Conservation (phyloP, 2,113 vertebrate genomes). For the Nycticebus coucang region DNA sequence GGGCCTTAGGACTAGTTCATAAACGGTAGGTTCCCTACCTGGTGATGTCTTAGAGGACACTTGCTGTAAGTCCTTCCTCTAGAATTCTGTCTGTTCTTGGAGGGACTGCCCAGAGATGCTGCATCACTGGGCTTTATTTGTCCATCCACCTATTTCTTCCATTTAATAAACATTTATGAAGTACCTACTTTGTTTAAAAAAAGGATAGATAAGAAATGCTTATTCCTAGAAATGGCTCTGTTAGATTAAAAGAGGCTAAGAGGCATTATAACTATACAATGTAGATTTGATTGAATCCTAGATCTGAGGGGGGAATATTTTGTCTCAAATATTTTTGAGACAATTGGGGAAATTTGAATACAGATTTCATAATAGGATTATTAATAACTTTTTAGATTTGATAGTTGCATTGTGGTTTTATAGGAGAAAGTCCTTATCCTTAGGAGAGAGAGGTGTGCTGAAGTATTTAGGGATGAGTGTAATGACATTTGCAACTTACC, state of each 20-base stretch:
- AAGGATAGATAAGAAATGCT: neutral
- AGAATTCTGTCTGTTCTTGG: neutral
- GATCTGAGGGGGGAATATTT: neutral
- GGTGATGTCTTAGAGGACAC: neutral
- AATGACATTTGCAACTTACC: neutral
- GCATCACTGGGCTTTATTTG: neutral
- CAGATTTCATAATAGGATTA: neutral
- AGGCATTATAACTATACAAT: neutral
- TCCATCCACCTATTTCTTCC: neutral
- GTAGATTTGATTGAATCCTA: neutral
- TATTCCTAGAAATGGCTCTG: neutral
- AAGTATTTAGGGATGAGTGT: neutral
- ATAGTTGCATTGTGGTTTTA: neutral
- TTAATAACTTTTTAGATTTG: neutral
- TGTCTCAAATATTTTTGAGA: neutral
- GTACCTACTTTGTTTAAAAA: neutral
- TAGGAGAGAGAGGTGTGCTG: neutral
- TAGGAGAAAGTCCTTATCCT: neutral
- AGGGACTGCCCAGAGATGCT: neutral
- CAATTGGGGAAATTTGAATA: neutral
- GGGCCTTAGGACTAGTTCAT: neutral
- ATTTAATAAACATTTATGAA: neutral
- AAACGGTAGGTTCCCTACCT: neutral
- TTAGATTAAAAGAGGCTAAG: neutral
- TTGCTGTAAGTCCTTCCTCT: neutral